Percentiles rank a stretch among this genome's conserved stretches.
Evolutionary conservation across 2,113 vertebrate species (phyloP).

Genomic region (Alectura lathami): DNA sequence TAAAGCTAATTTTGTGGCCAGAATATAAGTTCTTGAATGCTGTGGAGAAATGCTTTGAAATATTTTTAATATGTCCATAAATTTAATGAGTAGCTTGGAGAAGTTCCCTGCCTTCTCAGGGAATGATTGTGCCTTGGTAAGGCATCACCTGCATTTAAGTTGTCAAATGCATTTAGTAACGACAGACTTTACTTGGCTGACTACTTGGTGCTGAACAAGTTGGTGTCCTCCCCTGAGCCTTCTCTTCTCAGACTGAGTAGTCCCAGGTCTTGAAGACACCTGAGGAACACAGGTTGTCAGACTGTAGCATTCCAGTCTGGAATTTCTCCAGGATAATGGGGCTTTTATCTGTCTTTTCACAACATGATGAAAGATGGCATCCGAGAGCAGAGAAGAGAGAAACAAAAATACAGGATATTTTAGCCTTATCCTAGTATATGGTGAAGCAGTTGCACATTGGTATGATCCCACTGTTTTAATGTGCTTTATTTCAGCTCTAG

Average conservation of each 20-base stretch:
- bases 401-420: not conserved
- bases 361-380: not conserved
- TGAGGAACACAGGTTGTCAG: not conserved
- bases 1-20: not conserved
- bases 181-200: not conserved
- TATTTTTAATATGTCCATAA: not conserved
- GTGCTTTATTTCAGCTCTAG: not conserved
- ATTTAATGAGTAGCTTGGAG: rapidly evolving
- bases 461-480: not conserved
- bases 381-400: not conserved
- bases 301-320: not conserved
- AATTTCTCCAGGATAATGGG: not conserved
- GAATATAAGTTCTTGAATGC: not conserved
- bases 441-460: not conserved
- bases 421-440: not conserved
- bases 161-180: not conserved
- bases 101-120: not conserved
- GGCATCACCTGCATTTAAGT: not conserved
- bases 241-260: not conserved
- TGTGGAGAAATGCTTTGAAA: not conserved
- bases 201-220: not conserved
- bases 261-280: not conserved
- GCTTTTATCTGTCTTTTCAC: not conserved
- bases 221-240: not conserved
- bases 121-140: not conserved